Percentiles rank a stretch among this genome's conserved stretches.
phyloP scores from a whole-genome alignment of 2,113 vertebrate genomes.

The Symphodus melops region DNA sequence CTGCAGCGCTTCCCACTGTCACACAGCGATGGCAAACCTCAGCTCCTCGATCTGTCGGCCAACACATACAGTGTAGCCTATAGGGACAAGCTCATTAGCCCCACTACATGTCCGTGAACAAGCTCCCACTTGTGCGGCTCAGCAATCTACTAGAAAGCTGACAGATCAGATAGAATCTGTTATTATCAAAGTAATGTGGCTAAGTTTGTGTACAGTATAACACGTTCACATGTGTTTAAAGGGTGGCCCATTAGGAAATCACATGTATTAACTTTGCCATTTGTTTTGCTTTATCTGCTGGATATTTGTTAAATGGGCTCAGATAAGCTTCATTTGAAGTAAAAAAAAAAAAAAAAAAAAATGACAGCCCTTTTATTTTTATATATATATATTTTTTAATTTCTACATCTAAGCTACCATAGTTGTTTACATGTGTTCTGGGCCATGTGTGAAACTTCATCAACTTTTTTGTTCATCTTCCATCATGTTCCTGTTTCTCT shows the following conservation, averaged over 20 bases:
- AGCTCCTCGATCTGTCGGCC: conserved; percentile 29
- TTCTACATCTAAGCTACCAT: too few species aligned
- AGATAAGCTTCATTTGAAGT: not conserved
- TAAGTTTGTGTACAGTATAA: too few species aligned
- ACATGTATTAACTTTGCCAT: not conserved
- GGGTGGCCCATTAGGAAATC: too few species aligned
- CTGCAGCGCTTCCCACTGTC: conserved; percentile 42
- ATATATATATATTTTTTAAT: too few species aligned
- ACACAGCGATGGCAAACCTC: conserved; percentile 43
- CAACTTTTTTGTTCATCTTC: not conserved
- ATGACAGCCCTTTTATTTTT: too few species aligned
- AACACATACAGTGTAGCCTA: conserved; percentile 43
- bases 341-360: too few species aligned
- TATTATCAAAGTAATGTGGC: conserved; percentile 19
- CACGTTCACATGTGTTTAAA: too few species aligned
- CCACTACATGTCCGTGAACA: conserved; percentile 36
- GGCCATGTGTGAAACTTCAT: not conserved
- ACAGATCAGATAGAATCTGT: conserved; percentile 26
- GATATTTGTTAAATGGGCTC: not conserved
- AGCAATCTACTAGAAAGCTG: conserved; percentile 12
- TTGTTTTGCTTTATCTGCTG: not conserved
- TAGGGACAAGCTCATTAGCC: conserved; percentile 60
- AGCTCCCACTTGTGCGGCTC: conserved; percentile 33
- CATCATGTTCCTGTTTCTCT: not conserved
- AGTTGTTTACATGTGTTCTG: not conserved